Evolutionary conservation across 2,797 vertebrate species (phyloP), one percentile per base, ranked within the genome.

Genomic region (Eutrigla gurnardus): DNA sequence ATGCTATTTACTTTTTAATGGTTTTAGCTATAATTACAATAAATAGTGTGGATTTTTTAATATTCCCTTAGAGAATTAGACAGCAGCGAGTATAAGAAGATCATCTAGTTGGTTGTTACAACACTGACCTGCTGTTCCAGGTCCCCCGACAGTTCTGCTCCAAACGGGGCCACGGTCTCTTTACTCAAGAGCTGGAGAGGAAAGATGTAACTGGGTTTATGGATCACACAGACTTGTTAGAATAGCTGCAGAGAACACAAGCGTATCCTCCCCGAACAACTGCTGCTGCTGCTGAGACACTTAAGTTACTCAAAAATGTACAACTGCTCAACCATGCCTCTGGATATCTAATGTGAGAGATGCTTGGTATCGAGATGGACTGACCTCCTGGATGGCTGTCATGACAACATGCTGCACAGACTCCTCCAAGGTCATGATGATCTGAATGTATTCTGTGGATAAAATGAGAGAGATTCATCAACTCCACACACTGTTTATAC

Each of bases 391-490:
- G 89, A 99, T 99, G 82, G 98, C 98, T 59, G 97, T 97, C 98
- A 99, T 99, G 65, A 99, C 97, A 82, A 99, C 97, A 62, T 99
- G 98, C 33, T 99, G 98, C 78, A 99, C 98, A 68, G 98, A 98
- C 75, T 99, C 98, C 83, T 99, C 98, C 81, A 99, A 85, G n/a
- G 97, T 99, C 98, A 99, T 99, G 89, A 99, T 99, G 84, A 95
- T 95, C 93, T 99, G 96, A 89, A 99, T 98, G 86, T 99, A 97
- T 45, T 98, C 98, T 99, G 88, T 6, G 33, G 36, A 84, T 4
- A 63, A 14, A 80, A 42, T 5, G 17, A 80, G n/a, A 70, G 55
- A 46, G 8, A 78, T 17, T 35, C 40, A 62, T 62, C 14, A 65
- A 47, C 52, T 3, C 59, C 39, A 68, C 10, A 75, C 58, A 52